These are phyloP conservation scores for Lithophane semibrunnea DNA, from an alignment of 2,888 invertebrate genomes.

Conservation along the genomic window DNA sequence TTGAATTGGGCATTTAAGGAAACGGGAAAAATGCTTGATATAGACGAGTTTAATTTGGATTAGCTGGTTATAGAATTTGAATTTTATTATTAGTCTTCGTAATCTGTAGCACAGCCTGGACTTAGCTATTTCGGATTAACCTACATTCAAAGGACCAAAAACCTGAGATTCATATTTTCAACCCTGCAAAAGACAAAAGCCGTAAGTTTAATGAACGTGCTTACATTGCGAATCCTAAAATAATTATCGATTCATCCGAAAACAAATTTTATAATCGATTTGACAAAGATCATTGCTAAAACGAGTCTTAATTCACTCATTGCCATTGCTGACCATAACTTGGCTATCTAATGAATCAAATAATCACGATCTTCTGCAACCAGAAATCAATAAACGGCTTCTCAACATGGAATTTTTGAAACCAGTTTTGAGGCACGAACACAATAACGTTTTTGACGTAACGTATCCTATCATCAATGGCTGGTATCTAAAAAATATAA, in stretches of 20 bases:
- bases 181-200: background rate
- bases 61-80: background rate
- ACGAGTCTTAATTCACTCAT: slow-evolving; percentile 30
- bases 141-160: background rate
- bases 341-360: slow-evolving; percentile 52
- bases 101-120: background rate
- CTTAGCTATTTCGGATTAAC: background rate
- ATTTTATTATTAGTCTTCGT: background rate
- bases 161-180: background rate
- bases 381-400: slow-evolving; percentile 58
- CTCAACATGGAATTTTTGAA: slow-evolving; percentile 55
- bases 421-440: slow-evolving; percentile 59
- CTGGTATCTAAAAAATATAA: slow-evolving; percentile 50
- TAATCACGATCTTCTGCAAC: slow-evolving; percentile 60
- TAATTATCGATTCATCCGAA: slow-evolving; percentile 3
- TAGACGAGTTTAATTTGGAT: slow-evolving; percentile 10
- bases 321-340: slow-evolving; percentile 23
- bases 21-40: slow-evolving; percentile 24
- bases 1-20: slow-evolving; percentile 29
- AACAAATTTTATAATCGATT: slow-evolving; percentile 34
- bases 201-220: background rate
- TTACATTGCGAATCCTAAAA: background rate
- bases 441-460: slow-evolving; percentile 62
- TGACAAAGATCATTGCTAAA: slow-evolving; percentile 27
- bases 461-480: slow-evolving; percentile 57